Conservation (phyloP, 2,113 vertebrate genomes). For the Nematolebias whitei region DNA sequence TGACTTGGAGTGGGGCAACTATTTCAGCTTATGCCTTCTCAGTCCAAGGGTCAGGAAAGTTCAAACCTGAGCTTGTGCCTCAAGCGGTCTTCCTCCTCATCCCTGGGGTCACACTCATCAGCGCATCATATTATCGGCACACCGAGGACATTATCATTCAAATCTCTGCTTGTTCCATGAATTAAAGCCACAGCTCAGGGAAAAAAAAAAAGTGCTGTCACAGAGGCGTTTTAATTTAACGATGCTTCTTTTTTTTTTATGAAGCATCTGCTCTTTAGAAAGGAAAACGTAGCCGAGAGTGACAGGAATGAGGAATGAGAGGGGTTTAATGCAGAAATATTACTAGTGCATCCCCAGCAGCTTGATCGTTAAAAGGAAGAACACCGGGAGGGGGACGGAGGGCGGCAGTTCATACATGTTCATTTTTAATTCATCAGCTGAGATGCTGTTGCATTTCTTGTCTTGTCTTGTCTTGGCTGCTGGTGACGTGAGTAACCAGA, state of each 20-base stretch:
- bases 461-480: slow-evolving; percentile 15
- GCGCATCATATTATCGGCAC: slow-evolving; percentile 3
- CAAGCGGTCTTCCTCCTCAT: slow-evolving; percentile 9
- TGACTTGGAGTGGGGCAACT: slow-evolving; percentile 7
- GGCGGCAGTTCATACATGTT: slow-evolving; percentile 52
- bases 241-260: slow-evolving; percentile 49
- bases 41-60: slow-evolving; percentile 22
- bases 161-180: slow-evolving; percentile 37
- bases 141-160: slow-evolving; percentile 39
- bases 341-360: slow-evolving; percentile 33
- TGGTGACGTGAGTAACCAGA: slow-evolving; percentile 11
- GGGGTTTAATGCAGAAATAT: slow-evolving; percentile 3
- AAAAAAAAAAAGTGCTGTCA: slow-evolving; percentile 52
- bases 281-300: slow-evolving; percentile 42
- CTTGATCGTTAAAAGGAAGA: slow-evolving; percentile 34
- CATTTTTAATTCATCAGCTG: slow-evolving; percentile 68
- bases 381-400: slow-evolving; percentile 16
- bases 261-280: slow-evolving; percentile 57
- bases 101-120: slow-evolving; percentile 25
- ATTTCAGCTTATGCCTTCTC: slow-evolving; percentile 18
- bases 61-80: slow-evolving; percentile 19
- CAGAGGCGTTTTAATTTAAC: slow-evolving; percentile 64
- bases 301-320: slow-evolving; percentile 56
- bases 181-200: slow-evolving; percentile 43
- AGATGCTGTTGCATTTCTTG: slow-evolving; percentile 47